Conservation (phyloP, 1,140 invertebrate genomes). For the Anagrus nilaparvatae region DNA sequence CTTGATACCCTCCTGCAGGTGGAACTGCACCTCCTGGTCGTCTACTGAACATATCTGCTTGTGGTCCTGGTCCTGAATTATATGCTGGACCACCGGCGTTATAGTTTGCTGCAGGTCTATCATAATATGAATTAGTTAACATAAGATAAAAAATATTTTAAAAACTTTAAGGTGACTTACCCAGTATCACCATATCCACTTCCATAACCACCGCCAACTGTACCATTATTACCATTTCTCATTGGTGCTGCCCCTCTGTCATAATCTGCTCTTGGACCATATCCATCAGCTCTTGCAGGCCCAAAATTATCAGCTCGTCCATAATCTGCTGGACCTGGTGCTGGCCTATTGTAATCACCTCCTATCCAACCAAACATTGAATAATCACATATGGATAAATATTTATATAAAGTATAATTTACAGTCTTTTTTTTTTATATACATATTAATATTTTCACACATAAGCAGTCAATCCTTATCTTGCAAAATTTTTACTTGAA, state of each 20-base stretch:
- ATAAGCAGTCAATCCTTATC: too few relatives aligned
- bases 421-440: too few relatives aligned
- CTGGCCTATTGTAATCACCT: conserved; percentile 36
- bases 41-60: conserved; percentile 41
- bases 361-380: conserved; percentile 33
- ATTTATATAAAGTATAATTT: too few relatives aligned
- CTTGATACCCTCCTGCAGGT: conserved; percentile 36
- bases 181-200: conserved; percentile 38
- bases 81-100: conserved; percentile 38
- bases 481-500: too few relatives aligned
- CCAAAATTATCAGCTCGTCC: conserved; percentile 39
- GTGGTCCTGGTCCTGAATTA: conserved; percentile 37
- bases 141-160: neutral
- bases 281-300: conserved; percentile 34
- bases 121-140: neutral
- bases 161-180: conserved; percentile 24
- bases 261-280: conserved; percentile 37
- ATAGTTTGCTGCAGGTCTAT: conserved; percentile 30
- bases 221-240: conserved; percentile 38
- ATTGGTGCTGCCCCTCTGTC: conserved; percentile 37
- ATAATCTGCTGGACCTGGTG: conserved; percentile 37
- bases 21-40: conserved; percentile 37
- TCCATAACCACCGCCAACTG: conserved; percentile 35
- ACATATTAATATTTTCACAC: too few relatives aligned
- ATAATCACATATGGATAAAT: conserved; percentile 29